phyloP scores from a whole-genome alignment of 2,797 vertebrate species.

The Lophotriccus pileatus region DNA sequence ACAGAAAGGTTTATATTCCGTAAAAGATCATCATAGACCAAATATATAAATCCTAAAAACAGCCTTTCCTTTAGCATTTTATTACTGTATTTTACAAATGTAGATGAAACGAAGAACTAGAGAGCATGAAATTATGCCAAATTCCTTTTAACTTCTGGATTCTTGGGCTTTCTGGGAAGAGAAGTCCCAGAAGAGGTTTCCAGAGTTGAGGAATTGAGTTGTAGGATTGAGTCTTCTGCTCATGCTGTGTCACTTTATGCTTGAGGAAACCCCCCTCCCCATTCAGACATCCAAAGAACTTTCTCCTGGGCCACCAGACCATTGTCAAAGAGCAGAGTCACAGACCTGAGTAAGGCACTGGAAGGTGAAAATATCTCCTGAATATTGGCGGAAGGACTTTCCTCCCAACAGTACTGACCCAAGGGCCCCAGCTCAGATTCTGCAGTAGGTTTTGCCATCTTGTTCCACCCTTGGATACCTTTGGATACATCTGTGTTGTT shows the following conservation, averaged over 20 bases:
- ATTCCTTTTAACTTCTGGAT: background rate
- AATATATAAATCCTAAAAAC: background rate
- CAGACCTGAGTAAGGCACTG: background rate
- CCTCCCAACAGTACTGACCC: background rate
- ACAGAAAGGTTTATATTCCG: background rate
- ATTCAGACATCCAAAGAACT: background rate
- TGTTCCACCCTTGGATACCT: background rate
- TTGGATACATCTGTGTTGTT: background rate
- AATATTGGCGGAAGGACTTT: background rate
- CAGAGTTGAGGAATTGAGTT: background rate
- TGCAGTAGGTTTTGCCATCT: background rate
- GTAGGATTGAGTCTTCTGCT: background rate
- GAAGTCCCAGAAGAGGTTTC: background rate
- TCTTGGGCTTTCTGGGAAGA: background rate
- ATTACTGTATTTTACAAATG: background rate
- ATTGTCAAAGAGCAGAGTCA: background rate
- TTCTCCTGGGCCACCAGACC: background rate
- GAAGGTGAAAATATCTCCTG: background rate
- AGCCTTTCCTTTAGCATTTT: background rate
- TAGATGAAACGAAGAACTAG: background rate
- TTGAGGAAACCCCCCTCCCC: background rate
- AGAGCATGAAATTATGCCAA: background rate
- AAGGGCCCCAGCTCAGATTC: background rate
- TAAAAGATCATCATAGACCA: background rate
- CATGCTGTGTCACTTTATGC: rapidly evolving